Conservation (phyloP, 2,797 vertebrate genomes). For the Cyclopterus lumpus region DNA sequence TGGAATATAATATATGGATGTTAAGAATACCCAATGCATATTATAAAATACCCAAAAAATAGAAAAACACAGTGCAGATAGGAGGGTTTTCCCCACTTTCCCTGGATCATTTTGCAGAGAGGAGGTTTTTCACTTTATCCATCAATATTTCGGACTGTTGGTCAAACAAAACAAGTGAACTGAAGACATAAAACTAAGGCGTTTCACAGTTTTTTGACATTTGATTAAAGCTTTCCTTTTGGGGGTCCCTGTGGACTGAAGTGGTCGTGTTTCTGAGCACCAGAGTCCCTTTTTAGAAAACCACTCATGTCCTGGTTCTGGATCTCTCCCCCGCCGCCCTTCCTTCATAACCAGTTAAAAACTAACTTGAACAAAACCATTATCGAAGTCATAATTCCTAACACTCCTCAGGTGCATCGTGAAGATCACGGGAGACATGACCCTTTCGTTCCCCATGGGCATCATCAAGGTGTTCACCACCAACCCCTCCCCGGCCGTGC, state of each 20-base stretch:
- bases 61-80: too few species aligned
- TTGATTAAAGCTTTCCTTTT: neutral
- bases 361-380: neutral
- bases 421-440: constrained; percentile 99
- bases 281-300: too few species aligned
- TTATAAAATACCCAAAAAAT: too few species aligned
- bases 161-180: too few species aligned
- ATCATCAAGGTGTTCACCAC: constrained; percentile 97
- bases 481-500: constrained; percentile 93
- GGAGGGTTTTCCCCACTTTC: too few species aligned
- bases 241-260: too few species aligned
- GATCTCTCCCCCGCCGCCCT: neutral
- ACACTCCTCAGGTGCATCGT: constrained; percentile 91
- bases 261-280: too few species aligned
- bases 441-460: constrained; percentile 95
- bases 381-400: neutral
- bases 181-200: too few species aligned
- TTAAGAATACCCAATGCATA: too few species aligned
- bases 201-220: neutral
- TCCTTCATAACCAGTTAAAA: neutral
- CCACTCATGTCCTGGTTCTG: too few species aligned
- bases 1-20: neutral
- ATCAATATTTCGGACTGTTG: neutral
- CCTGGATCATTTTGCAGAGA: too few species aligned
- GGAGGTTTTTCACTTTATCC: too few species aligned